Conservation (phyloP, 53 echinoderm and acorn worm species). For the Hippasteria phrygiana region DNA sequence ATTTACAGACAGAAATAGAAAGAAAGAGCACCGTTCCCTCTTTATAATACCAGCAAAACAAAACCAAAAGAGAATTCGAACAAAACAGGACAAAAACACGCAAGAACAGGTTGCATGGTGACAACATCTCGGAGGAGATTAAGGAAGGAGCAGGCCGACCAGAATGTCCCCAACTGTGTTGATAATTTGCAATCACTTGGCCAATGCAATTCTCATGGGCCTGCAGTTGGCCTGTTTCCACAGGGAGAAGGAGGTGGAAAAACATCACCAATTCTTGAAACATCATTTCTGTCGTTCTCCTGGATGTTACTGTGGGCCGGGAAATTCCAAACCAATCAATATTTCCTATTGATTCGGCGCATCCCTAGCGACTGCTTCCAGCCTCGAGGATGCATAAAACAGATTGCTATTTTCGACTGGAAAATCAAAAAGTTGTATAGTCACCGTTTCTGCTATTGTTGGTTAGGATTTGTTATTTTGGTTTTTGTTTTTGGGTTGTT, state of each 20-base stretch:
- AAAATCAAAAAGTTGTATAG: too few relatives aligned
- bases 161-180: not conserved
- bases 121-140: not conserved
- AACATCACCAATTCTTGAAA: not conserved
- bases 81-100: not conserved
- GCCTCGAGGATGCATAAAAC: not conserved
- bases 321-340: not conserved
- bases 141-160: not conserved
- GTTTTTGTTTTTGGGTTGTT: too few relatives aligned
- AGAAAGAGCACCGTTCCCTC: too few relatives aligned
- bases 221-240: not conserved
- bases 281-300: not conserved
- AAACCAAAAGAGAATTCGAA: too few relatives aligned
- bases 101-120: not conserved
- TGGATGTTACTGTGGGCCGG: not conserved
- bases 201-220: not conserved
- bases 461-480: too few relatives aligned
- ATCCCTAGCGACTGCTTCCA: not conserved
- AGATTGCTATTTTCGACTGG: not conserved
- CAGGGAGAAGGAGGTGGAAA: not conserved
- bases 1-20: too few relatives aligned
- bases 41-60: too few relatives aligned
- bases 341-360: not conserved
- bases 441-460: too few relatives aligned
- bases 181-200: not conserved